Conservation (phyloP, 2,113 vertebrate genomes). For the Lophura nycthemera region DNA sequence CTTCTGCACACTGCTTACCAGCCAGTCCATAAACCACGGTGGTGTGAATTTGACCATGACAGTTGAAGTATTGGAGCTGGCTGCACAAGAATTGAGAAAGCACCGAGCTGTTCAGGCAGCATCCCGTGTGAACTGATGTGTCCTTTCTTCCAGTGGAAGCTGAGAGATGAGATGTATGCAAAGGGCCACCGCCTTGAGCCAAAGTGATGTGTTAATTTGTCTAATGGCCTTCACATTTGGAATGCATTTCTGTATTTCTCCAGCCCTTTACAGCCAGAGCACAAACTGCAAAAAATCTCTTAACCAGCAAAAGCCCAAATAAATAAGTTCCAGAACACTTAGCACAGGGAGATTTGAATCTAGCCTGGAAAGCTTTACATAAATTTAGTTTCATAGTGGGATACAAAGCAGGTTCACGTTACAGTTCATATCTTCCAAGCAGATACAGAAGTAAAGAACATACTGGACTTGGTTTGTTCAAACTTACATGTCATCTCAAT, state of each 20-base stretch:
- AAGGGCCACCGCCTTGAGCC: background rate
- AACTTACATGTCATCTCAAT: background rate
- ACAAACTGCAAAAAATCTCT: background rate
- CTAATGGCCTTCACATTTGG: background rate
- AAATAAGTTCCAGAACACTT: background rate
- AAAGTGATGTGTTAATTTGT: background rate
- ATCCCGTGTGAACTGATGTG: background rate
- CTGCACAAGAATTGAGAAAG: background rate
- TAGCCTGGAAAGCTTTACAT: background rate
- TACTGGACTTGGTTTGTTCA: background rate
- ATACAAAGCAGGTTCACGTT: background rate
- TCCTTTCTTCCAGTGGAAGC: background rate
- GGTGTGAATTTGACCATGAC: background rate
- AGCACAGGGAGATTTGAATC: background rate
- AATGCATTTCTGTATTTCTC: background rate
- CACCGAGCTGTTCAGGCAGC: background rate
- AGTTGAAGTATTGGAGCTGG: background rate
- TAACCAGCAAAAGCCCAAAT: background rate
- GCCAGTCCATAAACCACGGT: background rate
- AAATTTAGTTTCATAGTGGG: background rate
- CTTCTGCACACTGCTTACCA: background rate
- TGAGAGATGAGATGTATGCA: background rate
- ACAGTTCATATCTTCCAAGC: background rate
- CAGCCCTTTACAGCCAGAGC: background rate
- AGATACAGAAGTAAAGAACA: background rate